Base-by-base conservation (phyloP, 2,888 invertebrate species). In the Isoperla grammatica region DNA sequence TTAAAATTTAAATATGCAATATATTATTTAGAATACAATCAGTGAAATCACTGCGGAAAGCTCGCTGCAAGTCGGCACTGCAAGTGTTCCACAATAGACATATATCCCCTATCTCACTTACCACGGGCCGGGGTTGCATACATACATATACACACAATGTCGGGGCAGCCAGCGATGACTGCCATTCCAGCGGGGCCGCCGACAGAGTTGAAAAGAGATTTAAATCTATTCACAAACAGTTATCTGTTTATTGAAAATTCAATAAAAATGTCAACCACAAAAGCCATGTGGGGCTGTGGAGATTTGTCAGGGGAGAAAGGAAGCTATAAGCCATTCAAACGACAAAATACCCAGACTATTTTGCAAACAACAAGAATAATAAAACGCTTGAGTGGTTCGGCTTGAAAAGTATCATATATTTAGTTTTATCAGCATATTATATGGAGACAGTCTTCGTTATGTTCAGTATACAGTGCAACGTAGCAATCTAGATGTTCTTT, bases 291-390 rank as follows among this genome's bases (percentile, higher is more conserved):
- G 37, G 39, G 19, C 12, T 1, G 17, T 19, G 12, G 15, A 15
- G 53, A 39, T 8, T 39, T 53, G 53, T 39, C 49, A 13, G 9
- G 35, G 35, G 35, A 35, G 49, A 20, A 13, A 53, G 53, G 53
- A 53, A 53, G 22, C 53, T 17, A 37, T 9, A 17, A 37, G 39
- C 37, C 8, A 53, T 53, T 39, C 39, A 15, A 19, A 45, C 17
- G 37, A 50, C 50, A 50, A 50, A 19, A 48, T 6, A 48, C n/a
- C 29, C 20, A n/a, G 49, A 50, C 29, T 50, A 50, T 23, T 53
- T 53, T 53, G 37, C 39, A 37, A 53, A 53, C 53, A 53, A 53
- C 53, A 39, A 53, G 53, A 37, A 53, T 53, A 53, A 53, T 53
- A 53, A 53, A 53, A 53, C 39, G 53, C 39, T 39, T 17, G 17